Percentiles rank a stretch among this genome's conserved stretches.
Evolutionary conservation across 1,140 invertebrate species (phyloP).

Genomic region (Lucilia sericata): DNA sequence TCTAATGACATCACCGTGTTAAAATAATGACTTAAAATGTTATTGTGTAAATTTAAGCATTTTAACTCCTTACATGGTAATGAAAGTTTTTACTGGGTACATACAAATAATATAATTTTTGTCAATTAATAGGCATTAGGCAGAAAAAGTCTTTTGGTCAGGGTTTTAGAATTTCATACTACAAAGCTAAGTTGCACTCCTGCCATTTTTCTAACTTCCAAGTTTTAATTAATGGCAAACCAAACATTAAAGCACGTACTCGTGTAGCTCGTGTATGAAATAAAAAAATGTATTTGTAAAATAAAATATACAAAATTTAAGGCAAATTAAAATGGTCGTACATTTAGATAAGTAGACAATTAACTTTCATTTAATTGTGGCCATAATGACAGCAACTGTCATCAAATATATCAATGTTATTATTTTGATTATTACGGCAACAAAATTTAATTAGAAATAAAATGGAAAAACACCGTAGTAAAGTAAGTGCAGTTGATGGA

Average conservation of each 20-base stretch:
- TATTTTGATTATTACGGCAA: neutral
- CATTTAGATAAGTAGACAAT: slow-evolving; percentile 6
- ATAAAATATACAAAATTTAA: neutral
- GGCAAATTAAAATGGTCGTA: neutral
- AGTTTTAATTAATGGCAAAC: neutral
- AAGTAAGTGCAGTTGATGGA: neutral
- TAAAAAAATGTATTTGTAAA: neutral
- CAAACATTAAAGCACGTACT: neutral
- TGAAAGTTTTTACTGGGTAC: too few relatives aligned
- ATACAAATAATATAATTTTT: too few relatives aligned
- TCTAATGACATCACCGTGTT: too few relatives aligned
- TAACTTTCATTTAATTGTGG: neutral
- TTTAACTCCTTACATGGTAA: too few relatives aligned
- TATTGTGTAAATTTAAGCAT: too few relatives aligned
- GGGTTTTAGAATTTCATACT: too few relatives aligned
- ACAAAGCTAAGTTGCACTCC: neutral
- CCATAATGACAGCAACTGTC: neutral
- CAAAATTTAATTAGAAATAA: neutral
- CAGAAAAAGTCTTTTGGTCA: neutral
- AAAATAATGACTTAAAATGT: too few relatives aligned
- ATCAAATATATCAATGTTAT: neutral
- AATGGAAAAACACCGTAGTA: neutral
- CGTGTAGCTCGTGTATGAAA: neutral
- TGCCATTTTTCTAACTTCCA: neutral
- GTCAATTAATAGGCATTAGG: neutral